These are phyloP conservation scores for Subanguina moxae DNA, from an alignment of 1,140 invertebrate genomes.

Conservation along the genomic window DNA sequence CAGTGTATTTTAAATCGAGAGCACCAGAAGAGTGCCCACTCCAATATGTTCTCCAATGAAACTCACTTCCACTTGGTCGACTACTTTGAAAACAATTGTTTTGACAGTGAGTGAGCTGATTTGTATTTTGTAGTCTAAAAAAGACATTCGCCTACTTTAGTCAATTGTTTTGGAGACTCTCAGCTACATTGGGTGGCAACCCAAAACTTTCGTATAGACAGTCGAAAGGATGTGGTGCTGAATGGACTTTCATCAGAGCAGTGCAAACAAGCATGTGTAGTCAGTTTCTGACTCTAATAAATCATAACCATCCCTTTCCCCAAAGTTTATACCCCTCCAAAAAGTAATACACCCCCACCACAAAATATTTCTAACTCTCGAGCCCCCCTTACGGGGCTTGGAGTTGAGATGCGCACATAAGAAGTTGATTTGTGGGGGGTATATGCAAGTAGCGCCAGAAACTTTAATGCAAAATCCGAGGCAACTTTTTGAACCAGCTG, in stretches of 20 bases:
- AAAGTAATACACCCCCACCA: too few species aligned
- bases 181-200: constrained; percentile 50
- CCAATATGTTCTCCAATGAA: constrained; percentile 40
- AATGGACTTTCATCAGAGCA: constrained; percentile 45
- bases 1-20: constrained; percentile 56
- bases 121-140: not conserved
- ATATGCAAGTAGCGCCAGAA: too few species aligned
- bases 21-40: constrained; percentile 20
- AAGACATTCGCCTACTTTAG: constrained; percentile 33
- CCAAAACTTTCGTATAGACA: constrained; percentile 49
- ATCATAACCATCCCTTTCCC: too few species aligned
- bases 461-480: too few species aligned
- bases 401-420: too few species aligned
- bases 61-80: constrained; percentile 49
- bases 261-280: constrained; percentile 47
- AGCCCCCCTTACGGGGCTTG: too few species aligned
- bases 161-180: constrained; percentile 32
- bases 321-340: too few species aligned
- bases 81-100: constrained; percentile 57
- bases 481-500: too few species aligned
- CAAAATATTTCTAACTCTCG: too few species aligned
- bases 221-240: constrained; percentile 49
- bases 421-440: too few species aligned
- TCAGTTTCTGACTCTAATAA: constrained; percentile 6
- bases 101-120: constrained; percentile 42